These are phyloP conservation scores for Leiothrix lutea DNA, from an alignment of 2,113 vertebrate species.

Conservation along the genomic window DNA sequence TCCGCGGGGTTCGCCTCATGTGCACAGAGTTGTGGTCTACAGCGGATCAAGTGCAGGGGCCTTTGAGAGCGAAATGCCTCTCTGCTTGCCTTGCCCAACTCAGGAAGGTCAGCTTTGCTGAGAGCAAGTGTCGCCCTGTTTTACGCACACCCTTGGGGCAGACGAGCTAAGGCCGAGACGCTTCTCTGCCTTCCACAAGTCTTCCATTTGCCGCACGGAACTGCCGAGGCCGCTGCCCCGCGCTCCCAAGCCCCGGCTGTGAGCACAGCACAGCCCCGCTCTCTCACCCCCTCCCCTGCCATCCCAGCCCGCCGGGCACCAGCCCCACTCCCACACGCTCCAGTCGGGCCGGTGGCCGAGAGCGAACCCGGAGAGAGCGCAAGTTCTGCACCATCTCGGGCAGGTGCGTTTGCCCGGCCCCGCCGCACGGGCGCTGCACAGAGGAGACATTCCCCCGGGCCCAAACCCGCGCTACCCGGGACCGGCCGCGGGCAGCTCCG, in stretches of 20 bases:
- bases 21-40: accelerated
- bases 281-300: not conserved
- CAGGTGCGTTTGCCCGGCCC: not conserved
- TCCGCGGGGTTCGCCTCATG: accelerated
- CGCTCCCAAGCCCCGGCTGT: accelerated
- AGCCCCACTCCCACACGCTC: not conserved
- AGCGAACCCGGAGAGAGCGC: not conserved
- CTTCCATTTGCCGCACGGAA: not conserved
- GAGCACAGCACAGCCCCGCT: accelerated
- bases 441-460: not conserved
- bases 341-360: not conserved
- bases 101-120: not conserved
- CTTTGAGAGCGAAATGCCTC: not conserved
- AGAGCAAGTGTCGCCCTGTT: not conserved
- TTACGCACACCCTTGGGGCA: not conserved
- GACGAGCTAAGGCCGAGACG: accelerated
- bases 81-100: not conserved
- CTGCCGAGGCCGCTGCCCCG: not conserved
- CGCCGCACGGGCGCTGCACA: not conserved
- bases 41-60: accelerated
- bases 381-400: accelerated
- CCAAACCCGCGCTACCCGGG: too few species aligned
- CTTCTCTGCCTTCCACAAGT: not conserved
- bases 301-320: not conserved
- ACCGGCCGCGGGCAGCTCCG: not conserved